Evolutionary conservation across 2,113 vertebrate species (phyloP).

Genomic region (Erinaceus europaeus): DNA sequence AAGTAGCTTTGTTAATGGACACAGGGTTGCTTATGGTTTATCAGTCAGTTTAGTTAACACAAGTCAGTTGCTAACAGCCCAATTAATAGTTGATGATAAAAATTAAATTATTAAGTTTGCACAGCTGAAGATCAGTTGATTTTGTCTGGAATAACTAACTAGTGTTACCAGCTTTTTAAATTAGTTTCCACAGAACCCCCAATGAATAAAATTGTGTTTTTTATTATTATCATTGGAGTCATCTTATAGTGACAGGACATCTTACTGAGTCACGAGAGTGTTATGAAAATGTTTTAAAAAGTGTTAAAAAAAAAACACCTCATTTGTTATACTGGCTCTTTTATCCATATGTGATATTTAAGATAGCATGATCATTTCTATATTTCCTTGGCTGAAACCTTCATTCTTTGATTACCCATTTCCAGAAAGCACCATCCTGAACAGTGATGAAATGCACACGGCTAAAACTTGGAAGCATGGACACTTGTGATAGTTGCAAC

Average conservation of each 20-base stretch:
- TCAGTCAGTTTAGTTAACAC: neutral
- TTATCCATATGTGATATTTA: neutral
- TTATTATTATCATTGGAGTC: neutral
- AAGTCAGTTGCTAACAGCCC: neutral
- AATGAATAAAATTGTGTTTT: neutral
- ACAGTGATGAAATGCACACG: neutral
- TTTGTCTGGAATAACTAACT: neutral
- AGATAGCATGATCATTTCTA: neutral
- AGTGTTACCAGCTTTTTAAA: neutral
- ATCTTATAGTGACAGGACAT: neutral
- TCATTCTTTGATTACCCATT: neutral
- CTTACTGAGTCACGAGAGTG: neutral
- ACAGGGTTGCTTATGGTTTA: neutral
- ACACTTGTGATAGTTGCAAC: neutral
- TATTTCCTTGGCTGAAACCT: neutral
- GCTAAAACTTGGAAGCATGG: neutral
- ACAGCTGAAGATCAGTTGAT: neutral
- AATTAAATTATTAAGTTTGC: neutral
- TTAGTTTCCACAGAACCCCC: neutral
- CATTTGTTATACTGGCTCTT: neutral
- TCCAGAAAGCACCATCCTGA: neutral
- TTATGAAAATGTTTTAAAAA: neutral
- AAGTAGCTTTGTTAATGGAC: neutral
- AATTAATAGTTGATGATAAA: neutral
- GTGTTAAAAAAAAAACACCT: too few relatives aligned